phyloP scores from a whole-genome alignment of 1,140 invertebrate genomes.

The Leptinotarsa lineolata region DNA sequence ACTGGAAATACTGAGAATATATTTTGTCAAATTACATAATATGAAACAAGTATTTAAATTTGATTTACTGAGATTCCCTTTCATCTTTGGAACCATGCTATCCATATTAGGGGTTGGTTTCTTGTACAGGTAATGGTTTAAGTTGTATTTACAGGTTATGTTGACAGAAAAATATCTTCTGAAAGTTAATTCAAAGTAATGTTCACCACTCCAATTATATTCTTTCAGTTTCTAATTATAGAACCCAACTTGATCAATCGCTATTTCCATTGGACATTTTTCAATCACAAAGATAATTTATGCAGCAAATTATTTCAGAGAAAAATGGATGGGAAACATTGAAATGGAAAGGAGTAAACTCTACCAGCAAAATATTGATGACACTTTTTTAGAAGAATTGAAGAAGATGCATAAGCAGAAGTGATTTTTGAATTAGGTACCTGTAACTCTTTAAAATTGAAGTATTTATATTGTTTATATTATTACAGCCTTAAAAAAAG shows the following conservation, averaged over 20 bases:
- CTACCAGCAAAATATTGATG: conserved; percentile 1
- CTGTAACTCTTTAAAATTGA: too few species aligned
- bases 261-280: too few species aligned
- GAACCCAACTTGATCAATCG: too few species aligned
- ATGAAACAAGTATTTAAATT: background rate
- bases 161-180: too few species aligned
- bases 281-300: background rate
- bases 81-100: conserved; percentile 8
- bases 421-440: background rate
- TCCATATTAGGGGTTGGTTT: background rate
- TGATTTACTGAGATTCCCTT: conserved; percentile 8
- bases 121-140: conserved; percentile 1
- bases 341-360: conserved; percentile 4
- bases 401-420: conserved; percentile 9
- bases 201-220: too few species aligned
- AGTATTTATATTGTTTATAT: too few species aligned
- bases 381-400: background rate
- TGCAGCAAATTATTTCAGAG: conserved; percentile 10
- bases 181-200: too few species aligned
- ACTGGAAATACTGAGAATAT: too few species aligned
- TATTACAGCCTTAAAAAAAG: too few species aligned
- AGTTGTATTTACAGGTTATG: too few species aligned
- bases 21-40: background rate
- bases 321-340: conserved; percentile 14
- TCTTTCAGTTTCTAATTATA: too few species aligned